Percentiles rank a stretch among this genome's conserved stretches.
Evolutionary conservation across 2,113 vertebrate species (phyloP).

Genomic region (Tauraco erythrolophus): DNA sequence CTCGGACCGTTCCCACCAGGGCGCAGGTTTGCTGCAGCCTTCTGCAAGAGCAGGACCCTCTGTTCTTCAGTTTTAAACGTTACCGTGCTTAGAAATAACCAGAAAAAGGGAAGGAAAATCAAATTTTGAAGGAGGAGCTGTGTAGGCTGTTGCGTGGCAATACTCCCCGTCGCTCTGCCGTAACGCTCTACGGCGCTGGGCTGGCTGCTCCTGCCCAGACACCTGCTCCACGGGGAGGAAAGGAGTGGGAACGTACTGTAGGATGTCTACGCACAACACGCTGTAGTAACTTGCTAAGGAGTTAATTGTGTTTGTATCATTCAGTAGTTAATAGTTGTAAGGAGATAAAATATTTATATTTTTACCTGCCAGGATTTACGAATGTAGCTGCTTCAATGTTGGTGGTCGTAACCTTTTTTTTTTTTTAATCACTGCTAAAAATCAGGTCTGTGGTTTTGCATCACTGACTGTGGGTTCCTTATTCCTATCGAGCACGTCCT

Average conservation of each 20-base stretch:
- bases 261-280: background rate
- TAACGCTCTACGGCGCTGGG: background rate
- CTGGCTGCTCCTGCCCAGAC: background rate
- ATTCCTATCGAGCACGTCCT: accelerated
- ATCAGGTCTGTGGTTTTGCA: background rate
- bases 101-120: accelerated
- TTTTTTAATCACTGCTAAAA: background rate
- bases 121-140: background rate
- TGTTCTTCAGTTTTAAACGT: background rate
- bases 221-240: background rate
- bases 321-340: background rate
- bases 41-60: background rate
- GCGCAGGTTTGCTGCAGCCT: background rate
- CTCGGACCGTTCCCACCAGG: background rate
- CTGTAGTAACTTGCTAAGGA: background rate
- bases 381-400: background rate
- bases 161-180: background rate
- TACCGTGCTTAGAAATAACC: background rate
- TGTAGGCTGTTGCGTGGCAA: background rate
- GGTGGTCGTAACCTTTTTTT: background rate
- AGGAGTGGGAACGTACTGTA: background rate
- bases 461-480: background rate
- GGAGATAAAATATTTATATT: background rate
- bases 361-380: background rate
- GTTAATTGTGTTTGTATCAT: background rate